Conservation (phyloP, 2,797 vertebrate genomes). For the Hippopotamyrus pictus region DNA sequence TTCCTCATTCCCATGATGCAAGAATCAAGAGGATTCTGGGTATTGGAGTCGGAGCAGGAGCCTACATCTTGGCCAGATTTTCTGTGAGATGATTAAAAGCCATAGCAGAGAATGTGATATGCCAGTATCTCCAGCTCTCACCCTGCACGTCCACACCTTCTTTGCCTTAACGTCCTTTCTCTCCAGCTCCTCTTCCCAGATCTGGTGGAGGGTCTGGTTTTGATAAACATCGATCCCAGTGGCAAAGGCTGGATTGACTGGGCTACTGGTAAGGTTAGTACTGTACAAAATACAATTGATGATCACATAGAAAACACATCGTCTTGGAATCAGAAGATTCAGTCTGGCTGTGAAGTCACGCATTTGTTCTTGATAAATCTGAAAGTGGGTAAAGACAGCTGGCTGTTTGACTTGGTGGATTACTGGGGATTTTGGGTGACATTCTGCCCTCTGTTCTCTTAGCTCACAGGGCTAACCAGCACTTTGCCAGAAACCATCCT, state of each 20-base stretch:
- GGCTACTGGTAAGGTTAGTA: constrained; percentile 86
- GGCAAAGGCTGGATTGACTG: constrained; percentile 98
- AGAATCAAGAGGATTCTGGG: constrained; percentile 95
- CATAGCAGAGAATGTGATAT: neutral
- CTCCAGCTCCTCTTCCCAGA: constrained; percentile 86
- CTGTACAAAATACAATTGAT: neutral
- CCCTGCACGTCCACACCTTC: neutral
- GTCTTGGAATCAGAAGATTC: neutral
- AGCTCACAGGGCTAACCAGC: constrained; percentile 90
- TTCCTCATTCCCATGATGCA: neutral
- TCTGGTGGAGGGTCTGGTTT: constrained; percentile 87
- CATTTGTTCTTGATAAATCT: neutral
- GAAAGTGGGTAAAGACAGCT: neutral
- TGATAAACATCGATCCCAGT: constrained; percentile 91
- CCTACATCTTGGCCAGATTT: constrained; percentile 91
- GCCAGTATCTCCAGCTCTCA: neutral
- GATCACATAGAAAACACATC: neutral
- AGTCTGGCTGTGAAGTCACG: neutral
- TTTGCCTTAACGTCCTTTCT: neutral
- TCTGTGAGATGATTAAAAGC: constrained; percentile 49
- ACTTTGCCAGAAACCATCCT: constrained; percentile 79
- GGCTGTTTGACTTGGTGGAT: neutral
- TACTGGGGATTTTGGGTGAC: neutral
- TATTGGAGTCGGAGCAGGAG: constrained; percentile 90
- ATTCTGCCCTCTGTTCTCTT: constrained; percentile 12